A percentile compares a stretch with the other conserved stretches of the same genome.
Conservation (phyloP, 2,113 vertebrate genomes). For the Talpa occidentalis region DNA sequence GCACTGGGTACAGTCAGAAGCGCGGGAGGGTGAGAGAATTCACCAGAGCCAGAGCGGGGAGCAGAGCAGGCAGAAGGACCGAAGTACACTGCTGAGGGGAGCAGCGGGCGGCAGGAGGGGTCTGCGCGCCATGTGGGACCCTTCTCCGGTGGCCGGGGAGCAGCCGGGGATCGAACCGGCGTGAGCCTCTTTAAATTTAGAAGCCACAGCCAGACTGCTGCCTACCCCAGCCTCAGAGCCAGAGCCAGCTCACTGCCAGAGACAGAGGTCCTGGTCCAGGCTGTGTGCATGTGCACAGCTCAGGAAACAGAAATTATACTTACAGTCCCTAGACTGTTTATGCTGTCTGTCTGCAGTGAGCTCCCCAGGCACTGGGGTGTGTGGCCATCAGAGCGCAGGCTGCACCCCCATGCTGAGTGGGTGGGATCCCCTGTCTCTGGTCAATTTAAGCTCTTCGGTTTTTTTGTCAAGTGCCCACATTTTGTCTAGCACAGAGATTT, state of each 20-base stretch:
- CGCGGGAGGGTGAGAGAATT: too few species aligned
- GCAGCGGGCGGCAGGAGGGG: too few species aligned
- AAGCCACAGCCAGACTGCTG: rapidly evolving
- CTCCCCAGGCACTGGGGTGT: neutral
- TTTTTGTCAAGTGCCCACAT: neutral
- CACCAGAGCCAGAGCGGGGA: too few species aligned
- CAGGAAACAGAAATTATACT: neutral
- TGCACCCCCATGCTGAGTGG: neutral
- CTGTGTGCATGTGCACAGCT: neutral
- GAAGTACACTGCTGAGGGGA: too few species aligned
- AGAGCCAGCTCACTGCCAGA: too few species aligned
- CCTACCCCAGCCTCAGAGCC: neutral
- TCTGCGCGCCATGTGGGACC: too few species aligned
- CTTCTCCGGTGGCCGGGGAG: too few species aligned
- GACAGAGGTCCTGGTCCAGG: too few species aligned
- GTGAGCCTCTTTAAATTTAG: too few species aligned
- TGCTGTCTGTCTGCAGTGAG: neutral
- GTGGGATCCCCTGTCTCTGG: neutral
- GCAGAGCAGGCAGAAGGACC: too few species aligned
- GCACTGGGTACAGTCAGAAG: too few species aligned
- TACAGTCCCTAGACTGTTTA: neutral
- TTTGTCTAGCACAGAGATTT: neutral
- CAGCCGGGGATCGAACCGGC: too few species aligned
- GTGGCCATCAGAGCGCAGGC: neutral
- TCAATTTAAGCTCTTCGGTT: neutral